A percentile compares a stretch with the other conserved stretches of the same genome.
Conservation (phyloP, 1,140 invertebrate genomes). For the Drosophila tristis region DNA sequence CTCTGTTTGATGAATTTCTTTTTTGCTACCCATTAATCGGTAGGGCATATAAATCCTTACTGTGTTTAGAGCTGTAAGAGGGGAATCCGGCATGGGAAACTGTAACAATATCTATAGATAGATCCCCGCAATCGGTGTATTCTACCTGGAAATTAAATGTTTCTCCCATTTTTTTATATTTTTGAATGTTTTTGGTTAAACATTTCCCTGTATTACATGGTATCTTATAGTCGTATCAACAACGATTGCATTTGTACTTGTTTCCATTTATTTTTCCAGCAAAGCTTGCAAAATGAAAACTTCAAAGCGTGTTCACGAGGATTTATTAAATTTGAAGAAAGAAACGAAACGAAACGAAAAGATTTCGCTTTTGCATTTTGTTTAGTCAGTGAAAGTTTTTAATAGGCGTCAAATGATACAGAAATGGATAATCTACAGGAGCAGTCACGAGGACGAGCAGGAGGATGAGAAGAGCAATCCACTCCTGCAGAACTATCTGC, state of each 20-base stretch:
- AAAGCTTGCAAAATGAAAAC: constrained; percentile 43
- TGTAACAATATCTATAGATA: too few species aligned
- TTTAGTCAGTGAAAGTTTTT: constrained; percentile 59
- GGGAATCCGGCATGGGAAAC: too few species aligned
- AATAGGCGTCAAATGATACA: constrained; percentile 40
- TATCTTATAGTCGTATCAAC: too few species aligned
- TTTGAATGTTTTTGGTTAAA: too few species aligned
- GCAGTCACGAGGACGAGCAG: background rate
- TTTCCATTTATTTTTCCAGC: constrained; percentile 14
- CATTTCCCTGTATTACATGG: background rate
- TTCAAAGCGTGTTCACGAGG: constrained; percentile 57
- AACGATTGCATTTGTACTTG: too few species aligned
- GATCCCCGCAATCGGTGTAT: too few species aligned
- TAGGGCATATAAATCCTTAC: too few species aligned
- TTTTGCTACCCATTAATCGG: background rate
- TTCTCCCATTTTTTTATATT: too few species aligned
- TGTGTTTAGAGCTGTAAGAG: too few species aligned
- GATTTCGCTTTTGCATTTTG: constrained; percentile 27
- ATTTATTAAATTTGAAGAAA: constrained; percentile 49
- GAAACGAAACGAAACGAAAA: constrained; percentile 8
- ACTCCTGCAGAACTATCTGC: background rate
- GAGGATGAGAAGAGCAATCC: too few species aligned
- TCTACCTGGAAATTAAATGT: too few species aligned
- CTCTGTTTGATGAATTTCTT: constrained; percentile 18
- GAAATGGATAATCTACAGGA: background rate